Base-by-base conservation (phyloP, 2,888 invertebrate genomes). In the Catotricha subobsoleta region DNA sequence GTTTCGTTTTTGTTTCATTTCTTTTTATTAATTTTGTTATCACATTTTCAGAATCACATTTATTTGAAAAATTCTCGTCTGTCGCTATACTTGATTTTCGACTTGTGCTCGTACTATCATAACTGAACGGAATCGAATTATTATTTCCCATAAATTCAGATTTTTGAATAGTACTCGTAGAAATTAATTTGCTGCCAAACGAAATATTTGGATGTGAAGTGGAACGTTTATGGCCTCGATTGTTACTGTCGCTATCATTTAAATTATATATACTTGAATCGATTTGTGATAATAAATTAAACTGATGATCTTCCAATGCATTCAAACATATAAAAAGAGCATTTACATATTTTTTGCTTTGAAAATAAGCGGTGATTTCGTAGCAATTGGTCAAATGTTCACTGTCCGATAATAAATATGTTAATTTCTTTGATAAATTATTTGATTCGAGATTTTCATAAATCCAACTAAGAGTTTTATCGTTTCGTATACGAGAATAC, bases 281-380 rank as follows among this genome's bases (percentile, higher is more conserved):
- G 40, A 77, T 71, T 57, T 76, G 75, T 9, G 71, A 68, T 27
- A 77, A 59, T 35, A 76, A 53, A 43, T 67, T 67, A 19, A 68
- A 67, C 50, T 74, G 72, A 53, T 72, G 72, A 39, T 70, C 60
- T 57, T 77, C 76, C 1, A 76, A 67, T 18, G 76, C 74, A 48
- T 68, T 66, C 33, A 77, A 58, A 50, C 75, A 76, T 28, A 74
- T 68, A 30, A 76, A 59, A 3, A 72, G 62, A 2, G 74, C 71
- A 50, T 73, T 72, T 12, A 71, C 66, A 54, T 72, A 71, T 43
- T 64, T 60, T 47, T 68, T 65, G 52, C 72, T 71, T 36, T 71
- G 65, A 42, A 77, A 55, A 55, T 71, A 76, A 15, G 76, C 72
- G 52, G 65, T 62, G 39, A 66, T 54, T 45, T 65, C 64, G 47